These are phyloP conservation scores for Astur gentilis DNA, from an alignment of 2,113 vertebrate genomes.

Conservation along the genomic window DNA sequence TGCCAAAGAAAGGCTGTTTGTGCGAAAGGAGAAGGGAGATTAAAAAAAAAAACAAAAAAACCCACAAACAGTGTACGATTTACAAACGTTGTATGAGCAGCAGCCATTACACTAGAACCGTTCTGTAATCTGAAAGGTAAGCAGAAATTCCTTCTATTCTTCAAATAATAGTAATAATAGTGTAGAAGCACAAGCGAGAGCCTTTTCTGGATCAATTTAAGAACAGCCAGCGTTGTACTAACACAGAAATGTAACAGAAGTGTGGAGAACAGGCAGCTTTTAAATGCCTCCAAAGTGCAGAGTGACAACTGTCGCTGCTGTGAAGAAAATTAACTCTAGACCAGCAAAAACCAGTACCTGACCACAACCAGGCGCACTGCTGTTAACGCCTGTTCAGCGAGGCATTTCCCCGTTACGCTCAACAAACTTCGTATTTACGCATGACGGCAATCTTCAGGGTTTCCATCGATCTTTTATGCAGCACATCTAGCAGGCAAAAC, in stretches of 20 bases:
- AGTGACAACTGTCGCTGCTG: not conserved
- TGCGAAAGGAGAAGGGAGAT: not conserved
- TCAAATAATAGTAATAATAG: not conserved
- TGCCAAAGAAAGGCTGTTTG: not conserved
- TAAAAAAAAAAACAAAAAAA: not conserved
- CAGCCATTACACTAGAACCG: not conserved
- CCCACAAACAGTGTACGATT: accelerated
- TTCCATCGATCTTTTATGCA: not conserved
- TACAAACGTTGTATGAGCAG: not conserved
- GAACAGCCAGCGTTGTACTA: not conserved
- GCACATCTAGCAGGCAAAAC: not conserved
- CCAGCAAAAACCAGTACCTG: accelerated
- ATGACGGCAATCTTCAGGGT: accelerated
- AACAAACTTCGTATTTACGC: not conserved
- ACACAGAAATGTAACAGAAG: not conserved
- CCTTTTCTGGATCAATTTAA: not conserved
- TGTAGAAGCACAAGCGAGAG: not conserved
- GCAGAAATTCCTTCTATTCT: not conserved
- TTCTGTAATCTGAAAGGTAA: not conserved
- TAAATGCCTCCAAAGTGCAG: accelerated
- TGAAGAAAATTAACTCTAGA: not conserved
- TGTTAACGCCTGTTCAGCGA: not conserved
- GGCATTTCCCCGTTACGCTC: too few species aligned
- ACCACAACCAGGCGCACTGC: not conserved
- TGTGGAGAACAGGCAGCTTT: accelerated